Evolutionary conservation across 2,888 invertebrate genomes (phyloP).

Genomic region (Melanophora roralis): DNA sequence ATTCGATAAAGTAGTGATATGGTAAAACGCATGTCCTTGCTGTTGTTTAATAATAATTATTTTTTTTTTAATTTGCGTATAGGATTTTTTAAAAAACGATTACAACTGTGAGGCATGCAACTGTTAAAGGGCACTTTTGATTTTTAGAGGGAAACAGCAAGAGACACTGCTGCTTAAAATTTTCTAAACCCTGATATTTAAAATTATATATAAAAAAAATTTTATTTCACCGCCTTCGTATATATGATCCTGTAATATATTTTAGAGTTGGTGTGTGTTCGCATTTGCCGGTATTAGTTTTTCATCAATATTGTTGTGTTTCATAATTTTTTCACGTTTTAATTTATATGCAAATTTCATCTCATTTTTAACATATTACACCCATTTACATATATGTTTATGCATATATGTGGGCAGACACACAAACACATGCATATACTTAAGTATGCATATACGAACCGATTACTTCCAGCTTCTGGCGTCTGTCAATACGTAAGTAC

Average conservation of each 20-base stretch:
- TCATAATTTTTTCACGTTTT: slow-evolving; percentile 64
- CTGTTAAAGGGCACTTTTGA: too few species aligned
- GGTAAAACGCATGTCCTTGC: too few species aligned
- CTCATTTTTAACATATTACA: slow-evolving; percentile 67
- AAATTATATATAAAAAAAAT: too few species aligned
- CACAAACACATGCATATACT: not conserved
- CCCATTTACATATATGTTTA: slow-evolving; percentile 32
- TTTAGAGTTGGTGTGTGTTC: not conserved
- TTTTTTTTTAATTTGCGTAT: too few species aligned
- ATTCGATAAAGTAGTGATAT: too few species aligned
- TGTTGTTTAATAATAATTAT: too few species aligned
- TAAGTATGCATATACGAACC: slow-evolving; percentile 25
- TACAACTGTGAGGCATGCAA: too few species aligned
- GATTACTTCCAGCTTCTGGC: slow-evolving; percentile 59
- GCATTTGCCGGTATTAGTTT: slow-evolving; percentile 53
- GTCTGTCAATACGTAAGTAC: slow-evolving; percentile 34
- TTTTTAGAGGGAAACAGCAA: too few species aligned
- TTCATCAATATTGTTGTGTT: slow-evolving; percentile 58
- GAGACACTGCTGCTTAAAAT: too few species aligned
- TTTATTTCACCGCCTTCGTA: not conserved
- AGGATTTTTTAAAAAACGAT: too few species aligned
- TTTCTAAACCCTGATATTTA: too few species aligned
- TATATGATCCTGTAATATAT: not conserved
- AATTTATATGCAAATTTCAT: slow-evolving; percentile 68
- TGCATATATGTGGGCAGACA: too few species aligned